phyloP scores from a whole-genome alignment of 2,113 vertebrate species.

The Aldabrachelys gigantea region DNA sequence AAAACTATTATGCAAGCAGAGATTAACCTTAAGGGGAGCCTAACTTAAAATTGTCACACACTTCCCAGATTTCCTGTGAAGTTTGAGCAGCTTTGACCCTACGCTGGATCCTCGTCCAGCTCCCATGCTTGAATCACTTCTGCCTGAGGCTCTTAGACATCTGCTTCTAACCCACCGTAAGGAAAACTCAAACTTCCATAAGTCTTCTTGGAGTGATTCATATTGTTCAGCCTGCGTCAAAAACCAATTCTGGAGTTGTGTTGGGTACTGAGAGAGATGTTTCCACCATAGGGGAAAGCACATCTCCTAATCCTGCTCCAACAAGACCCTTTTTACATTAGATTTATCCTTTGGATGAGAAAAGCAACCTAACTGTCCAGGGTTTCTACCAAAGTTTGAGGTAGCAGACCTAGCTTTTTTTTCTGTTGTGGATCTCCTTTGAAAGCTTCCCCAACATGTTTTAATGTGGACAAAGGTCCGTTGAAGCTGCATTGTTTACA shows the following conservation, averaged over 20 bases:
- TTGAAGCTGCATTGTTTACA: neutral
- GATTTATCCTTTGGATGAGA: constrained; percentile 6
- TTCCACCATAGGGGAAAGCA: neutral
- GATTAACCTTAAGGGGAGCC: constrained; percentile 48
- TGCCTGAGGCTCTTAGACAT: constrained; percentile 65
- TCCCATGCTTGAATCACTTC: constrained; percentile 60
- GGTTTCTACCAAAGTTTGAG: neutral
- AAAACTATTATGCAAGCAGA: constrained; percentile 29
- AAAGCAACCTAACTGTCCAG: constrained; percentile 13
- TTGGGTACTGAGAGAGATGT: neutral
- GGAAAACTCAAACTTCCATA: constrained; percentile 51
- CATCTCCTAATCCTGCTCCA: neutral
- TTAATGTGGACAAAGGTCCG: neutral
- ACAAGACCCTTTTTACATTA: neutral
- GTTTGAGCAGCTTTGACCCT: constrained; percentile 68
- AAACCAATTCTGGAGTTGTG: neutral
- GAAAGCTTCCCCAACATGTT: neutral
- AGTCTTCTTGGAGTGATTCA: constrained; percentile 52
- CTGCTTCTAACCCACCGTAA: constrained; percentile 55
- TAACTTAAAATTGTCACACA: constrained; percentile 66
- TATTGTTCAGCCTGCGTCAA: constrained; percentile 2
- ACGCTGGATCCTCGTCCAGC: constrained; percentile 52
- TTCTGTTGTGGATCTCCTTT: neutral
- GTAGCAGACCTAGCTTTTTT: neutral
- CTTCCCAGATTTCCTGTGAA: constrained; percentile 66